Percentiles rank a stretch among this genome's conserved stretches.
Evolutionary conservation across 2,888 invertebrate species (phyloP).

Genomic region (Azorinus chamasolen): DNA sequence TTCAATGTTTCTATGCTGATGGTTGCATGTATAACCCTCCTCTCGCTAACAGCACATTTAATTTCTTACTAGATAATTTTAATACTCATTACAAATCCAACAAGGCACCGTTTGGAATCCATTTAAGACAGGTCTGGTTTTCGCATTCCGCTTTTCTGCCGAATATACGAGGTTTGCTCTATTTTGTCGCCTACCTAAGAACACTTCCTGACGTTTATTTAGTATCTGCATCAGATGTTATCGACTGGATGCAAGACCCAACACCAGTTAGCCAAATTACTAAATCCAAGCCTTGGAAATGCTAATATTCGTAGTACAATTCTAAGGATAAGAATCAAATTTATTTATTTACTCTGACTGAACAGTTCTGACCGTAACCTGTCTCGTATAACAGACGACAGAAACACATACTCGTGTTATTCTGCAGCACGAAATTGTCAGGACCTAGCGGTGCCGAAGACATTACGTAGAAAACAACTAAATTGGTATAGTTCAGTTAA

Average conservation of each 20-base stretch:
- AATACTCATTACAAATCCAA: slow-evolving; percentile 90
- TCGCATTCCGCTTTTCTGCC: slow-evolving; percentile 63
- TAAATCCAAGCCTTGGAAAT: slow-evolving; percentile 67
- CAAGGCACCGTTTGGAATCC: slow-evolving; percentile 92
- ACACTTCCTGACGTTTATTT: slow-evolving; percentile 72
- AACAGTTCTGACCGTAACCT: no score
- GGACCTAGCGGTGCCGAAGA: no score
- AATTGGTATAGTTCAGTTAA: no score
- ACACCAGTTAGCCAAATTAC: slow-evolving; percentile 62
- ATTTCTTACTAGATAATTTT: slow-evolving; percentile 91
- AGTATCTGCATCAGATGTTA: slow-evolving; percentile 68
- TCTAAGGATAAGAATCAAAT: no score
- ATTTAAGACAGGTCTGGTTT: slow-evolving; percentile 94
- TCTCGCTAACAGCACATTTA: slow-evolving; percentile 70
- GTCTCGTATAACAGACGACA: no score
- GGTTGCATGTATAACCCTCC: slow-evolving; percentile 75
- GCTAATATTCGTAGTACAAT: no score
- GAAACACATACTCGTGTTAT: no score
- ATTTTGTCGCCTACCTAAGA: slow-evolving; percentile 66
- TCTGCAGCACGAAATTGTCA: no score
- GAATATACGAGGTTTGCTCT: slow-evolving; percentile 70
- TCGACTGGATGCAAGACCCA: slow-evolving; percentile 78
- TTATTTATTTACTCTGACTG: no score
- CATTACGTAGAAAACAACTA: no score
- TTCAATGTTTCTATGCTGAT: slow-evolving; percentile 78